Percentiles rank a stretch among this genome's conserved stretches.
Evolutionary conservation across 2,797 vertebrate species (phyloP).

Genomic region (Pseudochromis fuscus): DNA sequence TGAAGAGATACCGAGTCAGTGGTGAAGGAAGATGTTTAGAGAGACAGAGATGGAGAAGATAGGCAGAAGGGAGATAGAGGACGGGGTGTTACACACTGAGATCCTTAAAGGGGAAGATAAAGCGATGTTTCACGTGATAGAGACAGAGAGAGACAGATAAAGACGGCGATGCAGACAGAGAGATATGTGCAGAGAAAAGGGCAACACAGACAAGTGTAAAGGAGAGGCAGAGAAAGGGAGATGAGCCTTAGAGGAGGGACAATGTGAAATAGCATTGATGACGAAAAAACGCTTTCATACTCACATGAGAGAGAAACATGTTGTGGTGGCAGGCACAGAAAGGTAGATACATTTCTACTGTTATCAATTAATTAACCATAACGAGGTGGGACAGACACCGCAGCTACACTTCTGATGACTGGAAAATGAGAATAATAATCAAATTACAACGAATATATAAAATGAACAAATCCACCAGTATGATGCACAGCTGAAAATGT

Average conservation of each 20-base stretch:
- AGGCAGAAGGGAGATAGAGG: conserved; percentile 59
- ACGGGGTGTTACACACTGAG: conserved; percentile 59
- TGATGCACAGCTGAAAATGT: neutral
- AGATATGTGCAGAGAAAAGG: conserved; percentile 60
- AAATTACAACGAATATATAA: too few species aligned
- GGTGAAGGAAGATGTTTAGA: conserved; percentile 60
- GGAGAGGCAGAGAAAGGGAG: conserved; percentile 23
- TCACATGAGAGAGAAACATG: conserved; percentile 13
- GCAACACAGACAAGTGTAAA: conserved; percentile 42
- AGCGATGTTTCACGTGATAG: conserved; percentile 67
- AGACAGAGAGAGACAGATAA: conserved; percentile 65
- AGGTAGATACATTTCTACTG: conserved; percentile 3
- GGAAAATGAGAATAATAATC: too few species aligned
- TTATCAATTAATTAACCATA: neutral
- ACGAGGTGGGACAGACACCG: neutral
- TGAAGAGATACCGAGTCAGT: conserved; percentile 29
- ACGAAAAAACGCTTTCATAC: conserved; percentile 18
- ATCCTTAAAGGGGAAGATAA: conserved; percentile 71
- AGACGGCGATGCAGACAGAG: conserved; percentile 59
- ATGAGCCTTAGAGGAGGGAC: conserved; percentile 30
- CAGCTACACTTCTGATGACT: too few species aligned
- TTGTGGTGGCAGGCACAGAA: neutral
- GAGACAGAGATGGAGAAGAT: conserved; percentile 66
- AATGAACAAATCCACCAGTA: too few species aligned
- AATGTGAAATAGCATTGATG: conserved; percentile 32